Base-by-base conservation (phyloP, 2,797 vertebrate species). In the Pachyuromys duprasi region DNA sequence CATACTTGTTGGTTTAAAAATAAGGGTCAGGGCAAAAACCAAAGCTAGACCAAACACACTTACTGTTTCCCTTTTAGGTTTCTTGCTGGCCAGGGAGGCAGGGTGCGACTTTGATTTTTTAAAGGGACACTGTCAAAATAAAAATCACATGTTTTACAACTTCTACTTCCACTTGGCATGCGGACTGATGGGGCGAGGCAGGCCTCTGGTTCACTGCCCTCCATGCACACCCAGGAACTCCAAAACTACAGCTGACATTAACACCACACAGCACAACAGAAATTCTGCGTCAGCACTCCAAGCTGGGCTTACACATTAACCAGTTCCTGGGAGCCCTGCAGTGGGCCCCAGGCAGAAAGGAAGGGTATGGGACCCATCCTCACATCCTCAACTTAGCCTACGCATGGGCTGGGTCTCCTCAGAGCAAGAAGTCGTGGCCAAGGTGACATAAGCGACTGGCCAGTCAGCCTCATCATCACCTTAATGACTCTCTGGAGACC, bases 61-160 rank as follows among this genome's bases (percentile, higher is more conserved):
- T 98, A 98, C 98, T 97, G 98, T 98, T 98, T 97, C 98, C 97
- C 96, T 98, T 97, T 97, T 98, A 98, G 98, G 97, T 87, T 98
- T 98, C 98, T 98, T 98, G 98, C 97, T 98, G 98, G 97, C 97
- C 96, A 98, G 97, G 94, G 98, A 98, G 97, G 98, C 98, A 86
- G 98, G 97, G 98, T 98, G 98, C 98, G 97, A 98, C 97, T 98
- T 98, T 98, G 97, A 88, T 97, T 98, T 88, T 97, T 98, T 98
- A 98, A 98, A 98, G 96, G 96, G 97, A 98, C 92, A 97, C 98
- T 98, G 98, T 97, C 97, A 97, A 98, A 95, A 98, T 98, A 98
- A 98, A 98, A 98, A 98, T 76, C 96, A 95, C 2, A 97, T 72
- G 94, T 98, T 98, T 98, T 98, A 97, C 93, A 91, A 96, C 86